A percentile compares a stretch with the other conserved stretches of the same genome.
Conservation (phyloP, 2,113 vertebrate genomes). For the Prionailurus bengalensis region DNA sequence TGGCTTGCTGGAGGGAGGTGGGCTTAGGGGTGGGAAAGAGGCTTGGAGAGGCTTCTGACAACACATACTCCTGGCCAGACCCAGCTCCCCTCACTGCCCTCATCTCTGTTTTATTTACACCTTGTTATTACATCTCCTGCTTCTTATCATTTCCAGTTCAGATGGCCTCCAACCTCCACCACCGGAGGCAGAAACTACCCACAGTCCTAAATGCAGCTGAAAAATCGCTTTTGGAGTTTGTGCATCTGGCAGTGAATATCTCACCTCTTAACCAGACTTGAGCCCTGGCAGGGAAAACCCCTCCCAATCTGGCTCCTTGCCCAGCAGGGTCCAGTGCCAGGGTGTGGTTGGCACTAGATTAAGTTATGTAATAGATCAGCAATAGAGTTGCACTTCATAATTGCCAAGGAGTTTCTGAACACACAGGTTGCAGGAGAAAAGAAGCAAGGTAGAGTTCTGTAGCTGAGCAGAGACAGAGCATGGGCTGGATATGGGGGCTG, state of each 20-base stretch:
- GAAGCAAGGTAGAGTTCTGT: neutral
- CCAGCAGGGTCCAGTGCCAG: neutral
- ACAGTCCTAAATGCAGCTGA: neutral
- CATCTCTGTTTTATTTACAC: neutral
- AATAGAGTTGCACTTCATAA: slow-evolving; percentile 47
- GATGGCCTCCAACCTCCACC: neutral
- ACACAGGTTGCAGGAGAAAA: neutral
- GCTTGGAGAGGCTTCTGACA: neutral
- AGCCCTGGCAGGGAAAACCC: neutral
- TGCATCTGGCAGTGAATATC: neutral
- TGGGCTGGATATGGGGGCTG: rapidly evolving
- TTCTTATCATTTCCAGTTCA: neutral
- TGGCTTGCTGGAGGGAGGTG: neutral
- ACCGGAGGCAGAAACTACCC: neutral
- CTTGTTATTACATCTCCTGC: neutral
- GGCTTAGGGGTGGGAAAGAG: neutral
- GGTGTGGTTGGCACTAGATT: neutral
- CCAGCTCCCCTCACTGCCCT: neutral
- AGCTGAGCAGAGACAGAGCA: neutral
- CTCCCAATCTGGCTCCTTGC: slow-evolving; percentile 3
- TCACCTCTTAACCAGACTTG: slow-evolving; percentile 57
- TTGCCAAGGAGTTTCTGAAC: slow-evolving; percentile 43
- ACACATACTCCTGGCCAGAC: neutral
- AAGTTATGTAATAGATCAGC: slow-evolving; percentile 42
- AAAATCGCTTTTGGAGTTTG: slow-evolving; percentile 15